A percentile compares a stretch with the other conserved stretches of the same genome.
phyloP scores from a whole-genome alignment of 2,113 vertebrate genomes.

The Cavia porcellus region DNA sequence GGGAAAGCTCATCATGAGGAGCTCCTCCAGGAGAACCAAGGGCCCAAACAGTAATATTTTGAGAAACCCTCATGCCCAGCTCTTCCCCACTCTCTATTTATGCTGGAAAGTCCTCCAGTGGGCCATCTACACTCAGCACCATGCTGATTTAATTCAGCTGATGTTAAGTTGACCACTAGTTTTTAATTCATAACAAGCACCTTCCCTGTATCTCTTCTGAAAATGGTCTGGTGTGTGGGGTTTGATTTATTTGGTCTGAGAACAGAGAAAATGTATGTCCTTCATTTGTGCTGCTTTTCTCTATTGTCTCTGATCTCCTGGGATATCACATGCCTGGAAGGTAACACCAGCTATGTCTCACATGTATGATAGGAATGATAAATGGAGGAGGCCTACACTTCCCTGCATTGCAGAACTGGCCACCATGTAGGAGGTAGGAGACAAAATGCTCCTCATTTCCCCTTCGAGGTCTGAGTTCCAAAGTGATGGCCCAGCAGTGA shows the following conservation, averaged over 20 bases:
- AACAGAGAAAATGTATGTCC: not conserved
- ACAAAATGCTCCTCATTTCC: not conserved
- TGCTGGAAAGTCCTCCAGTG: too few species aligned
- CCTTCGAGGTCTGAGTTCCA: not conserved
- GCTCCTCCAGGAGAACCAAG: too few species aligned
- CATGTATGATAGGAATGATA: too few species aligned
- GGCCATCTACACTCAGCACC: too few species aligned
- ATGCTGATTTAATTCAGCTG: too few species aligned
- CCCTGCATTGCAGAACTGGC: not conserved
- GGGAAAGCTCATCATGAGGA: too few species aligned
- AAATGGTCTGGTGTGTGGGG: not conserved
- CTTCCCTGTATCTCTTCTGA: not conserved
- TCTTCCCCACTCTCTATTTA: too few species aligned
- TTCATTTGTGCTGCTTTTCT: not conserved
- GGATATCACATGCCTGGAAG: not conserved
- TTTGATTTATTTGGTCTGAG: not conserved
- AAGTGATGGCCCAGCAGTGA: not conserved
- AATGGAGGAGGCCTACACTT: not conserved
- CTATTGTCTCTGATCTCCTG: not conserved
- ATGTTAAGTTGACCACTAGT: too few species aligned
- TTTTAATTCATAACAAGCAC: too few species aligned
- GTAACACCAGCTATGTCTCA: too few species aligned
- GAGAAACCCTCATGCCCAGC: too few species aligned
- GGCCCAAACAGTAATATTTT: too few species aligned
- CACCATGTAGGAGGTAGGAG: rapidly evolving